Evolutionary conservation across 2,797 vertebrate species (phyloP).

Genomic region (Brachyalestes nurse): DNA sequence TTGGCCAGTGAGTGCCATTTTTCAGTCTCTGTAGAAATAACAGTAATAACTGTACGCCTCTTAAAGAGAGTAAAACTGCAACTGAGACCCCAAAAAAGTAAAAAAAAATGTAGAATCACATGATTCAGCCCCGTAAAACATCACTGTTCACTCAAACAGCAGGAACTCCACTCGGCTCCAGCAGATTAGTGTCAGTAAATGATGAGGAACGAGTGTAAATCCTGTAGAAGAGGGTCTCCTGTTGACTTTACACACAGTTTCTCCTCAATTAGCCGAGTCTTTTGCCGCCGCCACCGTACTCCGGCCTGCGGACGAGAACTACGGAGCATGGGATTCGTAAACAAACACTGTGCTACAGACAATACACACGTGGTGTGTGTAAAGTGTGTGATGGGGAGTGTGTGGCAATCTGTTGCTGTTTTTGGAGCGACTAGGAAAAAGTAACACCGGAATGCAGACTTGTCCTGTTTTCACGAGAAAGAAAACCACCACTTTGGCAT

Average conservation of each 20-base stretch:
- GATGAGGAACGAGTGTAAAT: slow-evolving; percentile 43
- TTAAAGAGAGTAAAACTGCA: slow-evolving; percentile 21
- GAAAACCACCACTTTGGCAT: slow-evolving; percentile 28
- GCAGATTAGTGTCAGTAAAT: slow-evolving; percentile 48
- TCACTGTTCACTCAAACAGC: slow-evolving; percentile 51
- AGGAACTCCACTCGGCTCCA: slow-evolving; percentile 45
- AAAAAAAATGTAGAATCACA: neutral
- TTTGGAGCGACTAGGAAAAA: slow-evolving; percentile 13
- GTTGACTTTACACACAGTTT: slow-evolving; percentile 56
- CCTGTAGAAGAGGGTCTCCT: slow-evolving; percentile 44
- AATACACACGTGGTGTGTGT: neutral
- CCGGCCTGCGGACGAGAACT: slow-evolving; percentile 46
- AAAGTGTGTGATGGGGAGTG: slow-evolving; percentile 14
- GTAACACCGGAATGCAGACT: slow-evolving; percentile 19
- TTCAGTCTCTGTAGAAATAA: too few species aligned
- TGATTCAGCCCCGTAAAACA: slow-evolving; percentile 8
- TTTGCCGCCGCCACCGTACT: slow-evolving; percentile 46
- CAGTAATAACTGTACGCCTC: too few species aligned
- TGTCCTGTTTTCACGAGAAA: neutral
- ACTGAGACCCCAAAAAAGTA: neutral
- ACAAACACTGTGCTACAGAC: slow-evolving; percentile 24
- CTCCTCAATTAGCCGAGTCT: slow-evolving; percentile 41
- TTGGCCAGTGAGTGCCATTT: too few species aligned
- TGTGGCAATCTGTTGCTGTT: neutral
- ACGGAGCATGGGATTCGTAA: slow-evolving; percentile 40